Conservation (phyloP, 2,888 invertebrate species). For the Dugesia japonica region DNA sequence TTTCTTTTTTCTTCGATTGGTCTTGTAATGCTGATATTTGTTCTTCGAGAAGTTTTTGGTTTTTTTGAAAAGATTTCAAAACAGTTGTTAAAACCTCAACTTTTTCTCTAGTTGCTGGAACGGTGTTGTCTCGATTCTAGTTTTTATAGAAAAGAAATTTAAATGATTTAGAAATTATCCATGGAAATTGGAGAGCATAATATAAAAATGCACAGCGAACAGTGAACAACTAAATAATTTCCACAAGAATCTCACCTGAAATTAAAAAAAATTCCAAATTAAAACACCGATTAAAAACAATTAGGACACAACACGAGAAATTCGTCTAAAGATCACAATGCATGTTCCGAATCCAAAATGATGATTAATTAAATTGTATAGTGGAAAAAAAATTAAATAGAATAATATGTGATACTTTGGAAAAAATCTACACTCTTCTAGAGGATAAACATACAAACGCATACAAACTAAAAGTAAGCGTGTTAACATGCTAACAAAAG, state of each 20-base stretch:
- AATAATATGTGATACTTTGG: background rate
- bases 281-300: background rate
- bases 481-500: background rate
- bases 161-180: background rate
- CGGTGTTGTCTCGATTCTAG: background rate
- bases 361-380: background rate
- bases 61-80: background rate
- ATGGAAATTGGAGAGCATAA: no score
- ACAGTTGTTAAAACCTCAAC: background rate
- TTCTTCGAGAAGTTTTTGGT: conserved; percentile 1
- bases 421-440: background rate
- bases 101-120: background rate
- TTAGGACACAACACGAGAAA: background rate
- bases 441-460: background rate
- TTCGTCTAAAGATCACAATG: background rate
- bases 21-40: background rate
- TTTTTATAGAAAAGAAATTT: background rate
- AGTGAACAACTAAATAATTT: no score
- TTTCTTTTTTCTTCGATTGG: background rate
- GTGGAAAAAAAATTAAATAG: background rate
- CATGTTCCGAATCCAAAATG: background rate
- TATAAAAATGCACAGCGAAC: no score
- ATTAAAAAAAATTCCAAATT: background rate
- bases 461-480: background rate
- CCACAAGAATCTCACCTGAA: background rate